Percentiles rank a stretch among this genome's conserved stretches.
Conservation (phyloP, 35 echinoderm and acorn worm species). For the Holothuria glaberrima region DNA sequence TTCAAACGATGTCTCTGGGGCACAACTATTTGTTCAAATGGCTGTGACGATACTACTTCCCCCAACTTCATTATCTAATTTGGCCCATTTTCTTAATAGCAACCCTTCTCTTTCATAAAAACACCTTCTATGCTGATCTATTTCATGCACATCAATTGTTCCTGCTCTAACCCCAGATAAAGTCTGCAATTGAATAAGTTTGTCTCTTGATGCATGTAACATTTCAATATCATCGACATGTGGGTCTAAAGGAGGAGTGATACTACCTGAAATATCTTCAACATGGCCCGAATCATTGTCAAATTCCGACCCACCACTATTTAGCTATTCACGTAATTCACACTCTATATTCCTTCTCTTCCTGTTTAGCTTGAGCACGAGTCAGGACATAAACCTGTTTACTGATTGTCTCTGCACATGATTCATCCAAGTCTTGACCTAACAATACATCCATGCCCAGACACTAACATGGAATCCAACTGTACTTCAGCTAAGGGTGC, state of each 20-base stretch:
- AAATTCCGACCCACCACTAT: no score
- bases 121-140: background rate
- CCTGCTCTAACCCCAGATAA: background rate
- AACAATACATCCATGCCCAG: background rate
- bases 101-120: background rate
- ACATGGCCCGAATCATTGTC: no score
- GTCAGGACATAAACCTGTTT: background rate
- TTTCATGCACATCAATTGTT: background rate
- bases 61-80: no score
- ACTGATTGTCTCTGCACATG: background rate
- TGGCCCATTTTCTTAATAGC: background rate
- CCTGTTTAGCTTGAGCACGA: background rate
- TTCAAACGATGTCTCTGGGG: no score
- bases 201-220: background rate
- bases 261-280: no score
- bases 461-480: background rate
- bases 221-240: background rate
- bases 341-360: background rate
- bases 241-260: background rate
- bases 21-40: no score
- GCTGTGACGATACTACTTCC: no score
- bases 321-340: background rate
- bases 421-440: background rate
- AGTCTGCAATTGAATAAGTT: background rate
- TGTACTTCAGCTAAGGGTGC: background rate